These are phyloP conservation scores for Fistularia tabacaria DNA, from an alignment of 2,797 vertebrate genomes.

Conservation along the genomic window DNA sequence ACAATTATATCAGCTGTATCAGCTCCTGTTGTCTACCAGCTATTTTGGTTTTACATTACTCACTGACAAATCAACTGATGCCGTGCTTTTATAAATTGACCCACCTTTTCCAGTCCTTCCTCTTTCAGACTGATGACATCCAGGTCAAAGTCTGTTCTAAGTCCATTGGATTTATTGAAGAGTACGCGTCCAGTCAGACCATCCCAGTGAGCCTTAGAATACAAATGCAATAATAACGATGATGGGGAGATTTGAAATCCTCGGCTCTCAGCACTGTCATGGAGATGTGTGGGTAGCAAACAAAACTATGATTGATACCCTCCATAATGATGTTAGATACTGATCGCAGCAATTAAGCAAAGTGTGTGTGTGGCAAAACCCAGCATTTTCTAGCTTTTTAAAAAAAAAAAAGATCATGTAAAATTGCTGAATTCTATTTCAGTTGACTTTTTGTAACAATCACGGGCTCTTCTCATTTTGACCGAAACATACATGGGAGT, in stretches of 20 bases:
- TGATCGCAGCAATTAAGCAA: too few species aligned
- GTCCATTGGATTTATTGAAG: slow-evolving; percentile 95
- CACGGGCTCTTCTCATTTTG: too few species aligned
- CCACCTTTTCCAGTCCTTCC: slow-evolving; percentile 95
- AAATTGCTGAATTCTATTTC: too few species aligned
- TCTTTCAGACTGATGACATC: slow-evolving; percentile 98
- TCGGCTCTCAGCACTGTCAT: slow-evolving; percentile 14
- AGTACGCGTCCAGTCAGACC: slow-evolving; percentile 94
- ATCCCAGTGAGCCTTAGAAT: slow-evolving; percentile 92
- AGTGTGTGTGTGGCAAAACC: too few species aligned
- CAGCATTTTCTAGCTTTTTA: too few species aligned
- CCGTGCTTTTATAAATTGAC: slow-evolving; percentile 1
- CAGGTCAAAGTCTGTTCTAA: slow-evolving; percentile 96
- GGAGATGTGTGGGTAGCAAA: not conserved
- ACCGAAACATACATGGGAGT: too few species aligned
- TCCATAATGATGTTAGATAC: too few species aligned
- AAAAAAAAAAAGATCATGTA: too few species aligned
- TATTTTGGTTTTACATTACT: not conserved
- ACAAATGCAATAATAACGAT: slow-evolving; percentile 23
- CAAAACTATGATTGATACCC: too few species aligned
- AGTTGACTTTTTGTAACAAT: too few species aligned
- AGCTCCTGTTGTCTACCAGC: slow-evolving; percentile 5
- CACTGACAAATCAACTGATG: not conserved
- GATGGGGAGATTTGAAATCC: slow-evolving; percentile 4
- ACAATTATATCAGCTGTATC: slow-evolving; percentile 40